Conservation (phyloP, 2,888 invertebrate species). For the Ernsta delagoae region DNA sequence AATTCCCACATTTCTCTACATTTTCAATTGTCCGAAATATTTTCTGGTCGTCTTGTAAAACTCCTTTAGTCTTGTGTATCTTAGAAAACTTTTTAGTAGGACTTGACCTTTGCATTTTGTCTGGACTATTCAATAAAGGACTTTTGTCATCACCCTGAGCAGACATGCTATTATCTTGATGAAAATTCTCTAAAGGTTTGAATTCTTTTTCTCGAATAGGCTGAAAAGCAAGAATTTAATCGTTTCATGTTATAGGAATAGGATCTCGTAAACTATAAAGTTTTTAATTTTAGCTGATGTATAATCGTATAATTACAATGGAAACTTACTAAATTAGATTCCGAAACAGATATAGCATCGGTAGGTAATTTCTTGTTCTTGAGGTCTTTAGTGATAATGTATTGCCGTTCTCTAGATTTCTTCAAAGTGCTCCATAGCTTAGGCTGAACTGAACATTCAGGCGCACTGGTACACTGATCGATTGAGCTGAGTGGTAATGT, state of each 20-base stretch:
- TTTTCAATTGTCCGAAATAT: conserved; percentile 28
- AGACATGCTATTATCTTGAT: conserved; percentile 39
- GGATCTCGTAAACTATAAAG: no score
- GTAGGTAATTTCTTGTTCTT: conserved; percentile 44
- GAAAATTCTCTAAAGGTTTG: conserved; percentile 20
- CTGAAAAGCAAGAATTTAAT: conserved; percentile 29
- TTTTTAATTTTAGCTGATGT: no score
- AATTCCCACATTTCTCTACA: conserved; percentile 16
- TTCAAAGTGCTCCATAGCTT: conserved; percentile 42
- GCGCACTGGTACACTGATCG: conserved; percentile 54
- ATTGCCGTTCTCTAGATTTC: conserved; percentile 25
- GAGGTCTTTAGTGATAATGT: conserved; percentile 38
- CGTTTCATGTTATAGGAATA: no score
- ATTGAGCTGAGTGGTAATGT: conserved; percentile 38
- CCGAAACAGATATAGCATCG: conserved; percentile 55
- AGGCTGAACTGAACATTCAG: conserved; percentile 47
- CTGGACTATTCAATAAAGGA: conserved; percentile 14
- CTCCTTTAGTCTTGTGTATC: conserved; percentile 26
- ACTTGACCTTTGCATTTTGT: conserved; percentile 31
- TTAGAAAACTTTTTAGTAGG: conserved; percentile 33
- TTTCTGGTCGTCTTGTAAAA: conserved; percentile 35
- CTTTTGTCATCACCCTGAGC: conserved; percentile 43
- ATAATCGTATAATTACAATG: no score
- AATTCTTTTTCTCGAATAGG: conserved; percentile 29
- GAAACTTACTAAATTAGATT: conserved; percentile 45